Percentiles rank a stretch among this genome's conserved stretches.
Conservation (phyloP, 2,113 vertebrate genomes). For the Zingel zingel region DNA sequence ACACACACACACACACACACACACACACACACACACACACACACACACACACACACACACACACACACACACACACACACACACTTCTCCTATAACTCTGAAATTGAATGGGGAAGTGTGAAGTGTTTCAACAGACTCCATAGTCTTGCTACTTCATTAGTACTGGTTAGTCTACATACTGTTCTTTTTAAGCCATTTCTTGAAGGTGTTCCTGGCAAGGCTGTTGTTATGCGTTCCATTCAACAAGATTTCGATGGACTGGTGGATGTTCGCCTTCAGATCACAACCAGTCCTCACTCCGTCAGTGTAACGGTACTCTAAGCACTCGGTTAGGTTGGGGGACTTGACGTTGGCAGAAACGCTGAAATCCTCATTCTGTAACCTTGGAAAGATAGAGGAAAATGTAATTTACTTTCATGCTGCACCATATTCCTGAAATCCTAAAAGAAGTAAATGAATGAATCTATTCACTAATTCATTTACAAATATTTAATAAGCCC, state of each 20-base stretch:
- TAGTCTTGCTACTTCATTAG: rapidly evolving
- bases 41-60: background rate
- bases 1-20: background rate
- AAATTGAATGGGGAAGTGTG: slow-evolving; percentile 33
- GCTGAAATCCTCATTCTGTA: rapidly evolving
- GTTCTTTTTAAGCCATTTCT: rapidly evolving
- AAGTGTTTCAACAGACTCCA: slow-evolving; percentile 17
- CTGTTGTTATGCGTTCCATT: slow-evolving; percentile 48
- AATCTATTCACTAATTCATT: background rate
- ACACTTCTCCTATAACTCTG: background rate
- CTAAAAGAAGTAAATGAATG: no score
- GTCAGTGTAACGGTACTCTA: rapidly evolving
- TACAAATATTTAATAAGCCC: background rate
- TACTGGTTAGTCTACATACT: background rate
- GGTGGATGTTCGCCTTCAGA: rapidly evolving
- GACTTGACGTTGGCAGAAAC: rapidly evolving
- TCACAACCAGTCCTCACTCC: slow-evolving; percentile 56
- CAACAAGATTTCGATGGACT: background rate
- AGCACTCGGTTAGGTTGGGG: slow-evolving; percentile 28
- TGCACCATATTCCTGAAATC: background rate
- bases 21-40: background rate
- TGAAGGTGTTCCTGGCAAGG: slow-evolving; percentile 55
- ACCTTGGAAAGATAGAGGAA: slow-evolving; percentile 35
- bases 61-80: background rate
- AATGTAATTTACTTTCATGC: background rate